These are phyloP conservation scores for Ramphastos sulfuratus DNA, from an alignment of 2,113 vertebrate genomes.

Conservation along the genomic window DNA sequence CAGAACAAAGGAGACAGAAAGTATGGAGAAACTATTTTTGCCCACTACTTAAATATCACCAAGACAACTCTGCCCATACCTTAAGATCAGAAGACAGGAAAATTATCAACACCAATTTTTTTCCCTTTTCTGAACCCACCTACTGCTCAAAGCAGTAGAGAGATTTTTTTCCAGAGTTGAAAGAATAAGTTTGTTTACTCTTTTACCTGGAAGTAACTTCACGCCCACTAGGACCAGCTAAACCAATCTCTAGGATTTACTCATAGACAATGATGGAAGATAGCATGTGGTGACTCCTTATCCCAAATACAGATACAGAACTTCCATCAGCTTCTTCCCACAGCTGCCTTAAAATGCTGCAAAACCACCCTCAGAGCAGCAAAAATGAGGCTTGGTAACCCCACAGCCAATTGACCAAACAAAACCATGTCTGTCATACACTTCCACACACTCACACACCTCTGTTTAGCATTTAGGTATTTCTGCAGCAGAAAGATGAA, in stretches of 20 bases:
- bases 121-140: not conserved
- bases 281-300: fast-evolving
- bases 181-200: not conserved
- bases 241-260: not conserved
- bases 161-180: not conserved
- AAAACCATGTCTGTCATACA: fast-evolving
- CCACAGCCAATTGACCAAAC: not conserved
- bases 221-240: not conserved
- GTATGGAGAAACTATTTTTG: not conserved
- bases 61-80: not conserved
- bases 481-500: not conserved
- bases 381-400: not conserved
- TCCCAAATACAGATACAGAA: not conserved
- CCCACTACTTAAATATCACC: not conserved
- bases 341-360: not conserved
- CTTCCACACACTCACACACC: fast-evolving
- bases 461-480: not conserved
- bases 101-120: not conserved
- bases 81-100: not conserved
- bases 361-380: not conserved
- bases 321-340: not conserved
- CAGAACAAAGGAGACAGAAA: not conserved
- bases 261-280: not conserved
- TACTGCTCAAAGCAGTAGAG: not conserved
- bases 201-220: not conserved